phyloP scores from a whole-genome alignment of 23 tunicate species.

The Aplidium turbinatum region DNA sequence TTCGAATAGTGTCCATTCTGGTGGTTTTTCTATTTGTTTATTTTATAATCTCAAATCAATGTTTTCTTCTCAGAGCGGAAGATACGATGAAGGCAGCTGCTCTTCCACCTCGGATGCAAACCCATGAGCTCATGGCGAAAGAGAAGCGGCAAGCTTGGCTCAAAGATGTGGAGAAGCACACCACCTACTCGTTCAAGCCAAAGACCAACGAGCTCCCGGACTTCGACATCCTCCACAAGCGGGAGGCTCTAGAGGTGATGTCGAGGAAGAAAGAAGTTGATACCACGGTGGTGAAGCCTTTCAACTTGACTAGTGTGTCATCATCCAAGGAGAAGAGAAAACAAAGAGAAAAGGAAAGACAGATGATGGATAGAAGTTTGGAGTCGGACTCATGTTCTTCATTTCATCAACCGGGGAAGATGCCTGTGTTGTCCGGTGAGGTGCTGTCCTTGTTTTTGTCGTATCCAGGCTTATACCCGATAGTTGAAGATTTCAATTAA shows the following conservation, averaged over 20 bases:
- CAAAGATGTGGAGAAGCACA: slow-evolving; percentile 34
- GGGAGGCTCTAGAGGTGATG: slow-evolving; percentile 35
- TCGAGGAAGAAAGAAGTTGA: slow-evolving; percentile 28
- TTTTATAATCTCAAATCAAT: no score
- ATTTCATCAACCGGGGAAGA: slow-evolving; percentile 19
- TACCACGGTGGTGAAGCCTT: slow-evolving; percentile 64
- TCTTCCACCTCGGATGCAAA: slow-evolving; percentile 82
- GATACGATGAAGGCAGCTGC: slow-evolving; percentile 50
- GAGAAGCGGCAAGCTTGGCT: slow-evolving; percentile 20
- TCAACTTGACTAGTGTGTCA: slow-evolving; percentile 28
- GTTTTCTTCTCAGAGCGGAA: slow-evolving; percentile 69
- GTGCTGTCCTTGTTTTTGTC: not conserved
- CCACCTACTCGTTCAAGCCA: slow-evolving; percentile 52
- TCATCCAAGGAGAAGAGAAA: slow-evolving; percentile 15
- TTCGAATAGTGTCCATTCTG: no score
- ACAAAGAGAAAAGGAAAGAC: not conserved
- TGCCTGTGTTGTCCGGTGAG: slow-evolving; percentile 17
- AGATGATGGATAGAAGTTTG: not conserved
- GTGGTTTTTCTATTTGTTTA: no score
- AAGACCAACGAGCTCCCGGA: slow-evolving; percentile 60
- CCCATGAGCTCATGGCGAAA: slow-evolving; percentile 44
- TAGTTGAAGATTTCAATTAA: no score
- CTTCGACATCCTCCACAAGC: slow-evolving; percentile 58
- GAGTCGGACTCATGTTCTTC: no score
- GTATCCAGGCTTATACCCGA: no score